Base-by-base conservation (phyloP, 2,797 vertebrate species). In the Esox lucius region DNA sequence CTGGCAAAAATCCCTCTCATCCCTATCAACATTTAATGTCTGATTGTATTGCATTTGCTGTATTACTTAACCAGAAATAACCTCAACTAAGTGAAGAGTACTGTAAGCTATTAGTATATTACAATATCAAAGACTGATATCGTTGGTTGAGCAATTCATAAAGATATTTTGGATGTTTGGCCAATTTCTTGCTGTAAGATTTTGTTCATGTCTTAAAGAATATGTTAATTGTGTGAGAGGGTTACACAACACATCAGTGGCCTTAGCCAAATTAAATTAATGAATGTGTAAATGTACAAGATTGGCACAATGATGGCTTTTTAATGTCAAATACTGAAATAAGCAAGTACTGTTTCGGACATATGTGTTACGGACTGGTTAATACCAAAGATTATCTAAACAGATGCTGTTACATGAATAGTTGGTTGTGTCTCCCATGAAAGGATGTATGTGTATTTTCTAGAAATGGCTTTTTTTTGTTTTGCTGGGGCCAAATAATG, bases 401-500 rank as follows among this genome's bases (percentile, higher is more conserved):
- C 46, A 46, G 42, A 7, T 46, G 39, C 39, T 33, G 16, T 31
- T 75, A 17, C 79, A 67, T 51, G 9, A 22, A 24, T 16, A 9
- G 56, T 59, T 42, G 46, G 70, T 51, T 53, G 70, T 75, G 6
- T 33, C 33, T 68, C 61, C 42, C 76, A 48, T 33, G 12, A 68
- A 42, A 78, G 19, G 24, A 70, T 80, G 72, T 78, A 42, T 78
- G 76, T 8, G 75, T 42, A 5, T 16, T 75, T 71, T 72, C 12
- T 68, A 35, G 51, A 19, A 80, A 39, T 79, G 67, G 77, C 46
- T 82, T 82, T 70, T 81, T 51, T 83, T 82, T 75, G 74, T 86
- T 84, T 1, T 15, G 16, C 64, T 33, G 81, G 39, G 81, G 81
- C 82, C 81, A 89, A 85, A 86, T 72, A 65, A 31, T 69, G 82